Evolutionary conservation across 2,888 invertebrate species (phyloP).

Genomic region (Dasysyrphus tricinctus): DNA sequence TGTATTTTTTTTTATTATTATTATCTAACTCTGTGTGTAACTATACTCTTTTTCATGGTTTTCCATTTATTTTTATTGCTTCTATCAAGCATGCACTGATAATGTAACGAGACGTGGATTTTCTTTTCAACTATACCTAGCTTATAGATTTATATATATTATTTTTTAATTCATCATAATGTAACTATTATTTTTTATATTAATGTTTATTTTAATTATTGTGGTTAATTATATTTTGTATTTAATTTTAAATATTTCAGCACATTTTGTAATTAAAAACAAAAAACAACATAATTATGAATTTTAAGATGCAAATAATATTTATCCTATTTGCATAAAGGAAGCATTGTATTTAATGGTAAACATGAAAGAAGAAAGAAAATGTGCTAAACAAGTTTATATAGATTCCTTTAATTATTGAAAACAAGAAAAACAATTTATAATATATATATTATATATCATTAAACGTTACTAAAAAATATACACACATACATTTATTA

Average conservation of each 20-base stretch:
- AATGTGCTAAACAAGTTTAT: constrained; percentile 70
- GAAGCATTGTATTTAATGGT: constrained; percentile 18
- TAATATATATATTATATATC: constrained; percentile 55
- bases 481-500: constrained; percentile 66
- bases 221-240: constrained; percentile 17
- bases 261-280: constrained; percentile 50
- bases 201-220: constrained; percentile 34
- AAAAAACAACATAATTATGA: neutral
- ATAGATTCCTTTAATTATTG: constrained; percentile 57
- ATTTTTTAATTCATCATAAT: constrained; percentile 18
- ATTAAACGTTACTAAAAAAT: constrained; percentile 63
- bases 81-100: constrained; percentile 75
- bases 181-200: constrained; percentile 25
- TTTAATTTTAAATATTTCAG: constrained; percentile 24
- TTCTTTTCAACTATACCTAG: constrained; percentile 20
- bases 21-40: constrained; percentile 54
- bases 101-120: constrained; percentile 65
- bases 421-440: constrained; percentile 17
- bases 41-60: constrained; percentile 30
- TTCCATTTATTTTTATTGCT: constrained; percentile 67
- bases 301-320: constrained; percentile 5
- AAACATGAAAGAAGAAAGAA: constrained; percentile 48
- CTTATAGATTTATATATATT: constrained; percentile 27
- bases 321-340: constrained; percentile 2
- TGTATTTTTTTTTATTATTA: constrained; percentile 43